Evolutionary conservation across 2,888 invertebrate genomes (phyloP), one percentile per base, ranked within the genome.

Genomic region (Andrena bicolor): DNA sequence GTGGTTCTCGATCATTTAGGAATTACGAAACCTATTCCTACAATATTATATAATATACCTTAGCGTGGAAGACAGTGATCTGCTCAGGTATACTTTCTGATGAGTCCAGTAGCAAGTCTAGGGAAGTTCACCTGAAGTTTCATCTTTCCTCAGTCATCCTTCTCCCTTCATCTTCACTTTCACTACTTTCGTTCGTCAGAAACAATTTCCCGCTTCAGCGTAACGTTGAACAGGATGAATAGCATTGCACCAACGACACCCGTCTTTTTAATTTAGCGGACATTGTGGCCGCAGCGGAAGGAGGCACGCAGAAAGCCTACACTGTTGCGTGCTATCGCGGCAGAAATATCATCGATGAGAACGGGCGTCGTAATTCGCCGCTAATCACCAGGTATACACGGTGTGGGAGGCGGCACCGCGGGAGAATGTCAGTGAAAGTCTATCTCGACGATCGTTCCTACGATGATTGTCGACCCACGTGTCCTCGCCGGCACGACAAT

Each of bases 381-480:
- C 88, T 89, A 90, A 90, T 90, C 90, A 88, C 88, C 85, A 82
- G 86, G 77, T 77, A 73, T 76, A 41, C 72, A 74, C 65, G 83
- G 87, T 86, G 90, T 89, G 87, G 90, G 90, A 84, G 90, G 86
- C 76, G 76, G 80, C 85, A 86, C 77, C 85, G 83, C 83, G 78
- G 83, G 89, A 89, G 89, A 90, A 90, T 90, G 90, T 87, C 87
- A 86, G 89, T 90, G 89, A 89, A 89, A 89, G 90, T 90, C 86
- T 86, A 87, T 88, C 84, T 86, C 86, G 82, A 51, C 88, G 83
- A 86, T 87, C 82, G 87, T 84, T 82, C 89, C 86, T 88, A 88
- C 88, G 86, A 88, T 80, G 86, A 86, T 83, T 79, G 80, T 82
- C 87, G 82, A 79, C 88, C 88, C 86, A 88, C 90, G 86, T 85